Base-by-base conservation (phyloP, 2,888 invertebrate species). In the Monoplex corrugatus region DNA sequence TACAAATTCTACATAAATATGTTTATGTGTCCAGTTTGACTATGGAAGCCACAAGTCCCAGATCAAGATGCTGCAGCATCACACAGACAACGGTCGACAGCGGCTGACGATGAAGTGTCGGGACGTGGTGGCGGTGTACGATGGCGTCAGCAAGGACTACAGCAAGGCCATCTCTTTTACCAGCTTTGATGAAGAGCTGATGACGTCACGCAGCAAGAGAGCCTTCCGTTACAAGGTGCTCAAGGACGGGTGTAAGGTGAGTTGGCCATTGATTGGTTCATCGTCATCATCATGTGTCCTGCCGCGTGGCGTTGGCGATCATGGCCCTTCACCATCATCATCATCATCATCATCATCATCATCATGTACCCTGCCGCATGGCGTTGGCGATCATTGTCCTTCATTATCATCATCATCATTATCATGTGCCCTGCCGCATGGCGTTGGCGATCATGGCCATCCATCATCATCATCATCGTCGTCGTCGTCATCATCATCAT, bases 21-120 rank as follows among this genome's bases (percentile, higher is more conserved):
- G n/a, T n/a, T n/a, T n/a, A n/a, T n/a, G 68, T 28, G 28, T 35
- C 90, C 96, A 98, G 98, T 97, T 98, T 92, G 97, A 97, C 0
- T 99, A 99, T 96, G 98, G 98, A 96, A 97, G 98, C 0, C 98
- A 98, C 95, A 97, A 97, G 94, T 98, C 98, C 92, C 98, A 99
- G 96, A 97, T 99, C 90, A 97, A 97, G 19, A 98, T 98, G 96
- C 97, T 99, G 6, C 98, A 98, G 96, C 96, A 98, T 86, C 96
- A 98, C 88, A 98, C 98, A 0, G 96, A 97, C 0, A 97, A 97
- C 86, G 98, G 98, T 0, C 96, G 97, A 19, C 99, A 99, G 95
- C 98, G 98, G 94, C 96, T 99, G 40, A 98, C 98, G 0, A 98
- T 98, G 95, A 98, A 98, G 94, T 99, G 99, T 95, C 97, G 97